Base-by-base conservation (phyloP, 2,113 vertebrate species). In the Hassar affinis region DNA sequence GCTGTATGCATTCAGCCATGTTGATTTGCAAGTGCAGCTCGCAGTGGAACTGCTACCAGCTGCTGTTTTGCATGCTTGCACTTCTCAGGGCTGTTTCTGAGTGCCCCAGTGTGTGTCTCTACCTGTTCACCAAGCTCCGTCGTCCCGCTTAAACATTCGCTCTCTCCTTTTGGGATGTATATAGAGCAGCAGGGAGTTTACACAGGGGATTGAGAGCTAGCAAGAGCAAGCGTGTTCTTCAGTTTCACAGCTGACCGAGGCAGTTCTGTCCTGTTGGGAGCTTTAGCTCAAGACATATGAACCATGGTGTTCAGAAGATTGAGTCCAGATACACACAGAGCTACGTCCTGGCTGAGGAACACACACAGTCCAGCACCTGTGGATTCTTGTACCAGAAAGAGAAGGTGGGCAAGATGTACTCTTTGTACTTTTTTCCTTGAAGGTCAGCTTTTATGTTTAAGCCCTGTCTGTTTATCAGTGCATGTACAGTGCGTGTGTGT, bases 141-240 rank as follows among this genome's bases (percentile, higher is more conserved):
- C 1, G 7, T 85, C 72, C 14, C 79, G 69, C 25, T 79, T 88
- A 90, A 91, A 91, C 91, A 91, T 91, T 90, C 89, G 86, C 88
- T 56, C 45, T 88, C 83, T 27, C 81, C 80, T 72, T 83, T 22
- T 79, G 42, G 38, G 6, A 59, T 79, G 64, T 68, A 85, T 79
- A 61, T 84, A 52, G 56, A 82, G 80, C 85, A 59, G 52, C n/a
- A 30, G 30, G 59, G 76, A 85, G 87, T 87, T 91, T 87, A 85
- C 85, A 56, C 33, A 18, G 42, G 72, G 71, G 74, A 87, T 75
- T 62, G 49, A 80, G 78, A 47, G 81, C 18, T 8, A 51, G 56
- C 64, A 54, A 51, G 54, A 54, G 38, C 30, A 49, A 35, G 6
- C 30, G 9, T 69, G 42, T 27, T 77, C 10, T 0, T 80, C 17